Conservation (phyloP, 2,113 vertebrate genomes). For the Phalacrocorax carbo region DNA sequence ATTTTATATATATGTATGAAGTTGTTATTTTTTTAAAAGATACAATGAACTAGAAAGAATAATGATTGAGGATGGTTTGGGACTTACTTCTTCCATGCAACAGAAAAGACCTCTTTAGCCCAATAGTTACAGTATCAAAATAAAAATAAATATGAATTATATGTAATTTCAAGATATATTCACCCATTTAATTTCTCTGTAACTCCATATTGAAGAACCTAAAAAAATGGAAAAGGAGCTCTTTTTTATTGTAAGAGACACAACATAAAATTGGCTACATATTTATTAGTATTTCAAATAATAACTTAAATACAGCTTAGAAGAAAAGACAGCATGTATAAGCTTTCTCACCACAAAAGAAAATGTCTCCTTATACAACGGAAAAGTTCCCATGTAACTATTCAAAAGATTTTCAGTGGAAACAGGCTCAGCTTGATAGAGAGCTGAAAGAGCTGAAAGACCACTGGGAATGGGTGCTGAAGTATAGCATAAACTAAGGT, state of each 20-base stretch:
- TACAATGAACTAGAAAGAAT: neutral
- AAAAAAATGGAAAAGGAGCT: neutral
- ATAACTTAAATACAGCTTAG: neutral
- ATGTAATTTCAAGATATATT: neutral
- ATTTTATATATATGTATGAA: neutral
- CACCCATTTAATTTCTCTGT: neutral
- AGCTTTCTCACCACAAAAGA: neutral
- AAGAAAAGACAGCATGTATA: neutral
- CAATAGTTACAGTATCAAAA: neutral
- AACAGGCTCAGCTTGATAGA: neutral
- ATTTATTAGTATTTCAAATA: neutral
- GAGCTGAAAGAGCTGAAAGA: neutral
- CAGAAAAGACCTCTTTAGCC: neutral
- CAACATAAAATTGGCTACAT: neutral
- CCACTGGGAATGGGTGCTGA: neutral
- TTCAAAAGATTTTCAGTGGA: neutral
- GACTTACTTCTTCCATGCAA: neutral
- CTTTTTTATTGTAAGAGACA: neutral
- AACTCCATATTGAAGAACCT: neutral
- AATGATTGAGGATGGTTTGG: neutral
- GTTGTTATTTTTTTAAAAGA: neutral
- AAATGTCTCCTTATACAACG: neutral
- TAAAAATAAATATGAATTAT: neutral
- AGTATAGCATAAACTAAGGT: neutral
- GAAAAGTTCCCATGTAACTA: neutral